Base-by-base conservation (phyloP, 2,113 vertebrate species). In the Syngnathus scovelli region DNA sequence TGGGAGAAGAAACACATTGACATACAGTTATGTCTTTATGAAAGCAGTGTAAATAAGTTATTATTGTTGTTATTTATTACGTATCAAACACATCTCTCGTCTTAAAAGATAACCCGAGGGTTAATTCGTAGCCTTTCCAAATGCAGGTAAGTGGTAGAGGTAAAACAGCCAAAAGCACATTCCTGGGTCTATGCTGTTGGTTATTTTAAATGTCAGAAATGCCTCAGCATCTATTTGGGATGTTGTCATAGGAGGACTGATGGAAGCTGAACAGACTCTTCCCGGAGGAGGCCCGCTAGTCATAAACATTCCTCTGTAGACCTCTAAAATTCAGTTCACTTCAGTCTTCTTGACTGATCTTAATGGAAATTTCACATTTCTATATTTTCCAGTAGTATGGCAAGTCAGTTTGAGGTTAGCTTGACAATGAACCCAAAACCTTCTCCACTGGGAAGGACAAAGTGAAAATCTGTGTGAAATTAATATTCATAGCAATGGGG, bases 401-500 rank as follows among this genome's bases (percentile, higher is more conserved):
- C 33, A 39, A n/a, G 43, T 69, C 51, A 55, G 36, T 78, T 77
- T 67, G 68, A 75, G 59, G 65, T 75, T 69, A 69, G 58, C 75
- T 72, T 79, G 48, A 67, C 74, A 68, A 70, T 68, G 51, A 72
- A 36, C 19, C 16, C 41, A 15, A 76, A 55, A 48, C 59, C 56
- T 68, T 38, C 51, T 19, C 71, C 36, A 46, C 23, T 61, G 51
- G 69, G 61, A 72, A 79, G 61, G 64, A 77, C 69, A 62, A 67
- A 48, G 49, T 43, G 58, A 77, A 68, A 33, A 66, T 58, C 4
- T 36, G 68, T 78, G 54, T 74, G 64, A 78, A 75, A 79, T 78
- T 79, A 75, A 66, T 66, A 80, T 80, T 80, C 52, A 61, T 39
- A 69, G 80, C 65, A 55, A 54, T 70, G 72, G 68, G 70, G 66